These are phyloP conservation scores for Rutilus rutilus DNA, from an alignment of 2,113 vertebrate species.

Conservation along the genomic window DNA sequence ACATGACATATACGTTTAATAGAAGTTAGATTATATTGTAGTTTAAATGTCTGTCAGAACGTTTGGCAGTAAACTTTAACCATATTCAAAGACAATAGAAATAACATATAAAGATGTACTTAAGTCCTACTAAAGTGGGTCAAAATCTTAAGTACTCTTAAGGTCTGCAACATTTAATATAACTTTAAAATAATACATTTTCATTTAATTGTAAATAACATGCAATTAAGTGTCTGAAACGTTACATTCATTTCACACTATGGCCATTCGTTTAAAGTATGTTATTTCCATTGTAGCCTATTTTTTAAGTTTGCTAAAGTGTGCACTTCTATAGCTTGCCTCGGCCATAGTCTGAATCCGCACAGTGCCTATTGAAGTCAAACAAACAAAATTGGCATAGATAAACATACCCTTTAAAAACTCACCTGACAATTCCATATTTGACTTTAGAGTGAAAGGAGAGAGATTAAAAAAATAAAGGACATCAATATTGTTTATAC, in stretches of 20 bases:
- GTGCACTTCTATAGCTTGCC: not conserved
- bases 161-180: too few species aligned
- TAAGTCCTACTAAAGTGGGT: too few species aligned
- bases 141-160: too few species aligned
- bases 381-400: not conserved
- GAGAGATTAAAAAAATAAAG: not conserved
- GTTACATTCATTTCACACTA: too few species aligned
- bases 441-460: not conserved
- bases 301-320: not conserved
- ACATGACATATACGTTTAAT: not conserved
- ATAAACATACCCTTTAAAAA: not conserved
- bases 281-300: not conserved
- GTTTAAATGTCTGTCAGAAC: too few species aligned
- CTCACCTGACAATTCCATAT: constrained; percentile 12
- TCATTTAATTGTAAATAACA: not conserved
- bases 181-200: too few species aligned
- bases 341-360: not conserved
- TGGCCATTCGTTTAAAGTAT: not conserved
- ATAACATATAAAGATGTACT: too few species aligned
- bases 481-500: too few species aligned
- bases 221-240: not conserved
- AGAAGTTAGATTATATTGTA: too few species aligned
- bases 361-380: not conserved
- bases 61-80: too few species aligned
- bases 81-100: too few species aligned